These are phyloP conservation scores for Drosophila pegasa DNA, from an alignment of 2,888 invertebrate genomes.

Conservation along the genomic window DNA sequence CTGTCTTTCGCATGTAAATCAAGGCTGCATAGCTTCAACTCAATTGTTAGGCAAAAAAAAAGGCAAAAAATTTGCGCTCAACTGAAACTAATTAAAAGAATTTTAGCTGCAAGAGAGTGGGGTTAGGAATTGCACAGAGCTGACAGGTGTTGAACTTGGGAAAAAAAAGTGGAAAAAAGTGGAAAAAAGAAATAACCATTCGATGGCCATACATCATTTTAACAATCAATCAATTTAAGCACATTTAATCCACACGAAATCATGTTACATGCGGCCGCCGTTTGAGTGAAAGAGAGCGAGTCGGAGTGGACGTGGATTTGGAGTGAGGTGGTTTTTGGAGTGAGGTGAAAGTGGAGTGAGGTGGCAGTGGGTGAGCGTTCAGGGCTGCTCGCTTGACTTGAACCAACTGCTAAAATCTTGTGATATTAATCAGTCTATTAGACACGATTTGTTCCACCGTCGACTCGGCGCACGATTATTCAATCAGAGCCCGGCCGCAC, in stretches of 20 bases:
- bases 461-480: conserved; percentile 71
- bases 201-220: conserved; percentile 82
- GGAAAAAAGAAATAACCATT: conserved; percentile 24
- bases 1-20: neutral
- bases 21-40: neutral
- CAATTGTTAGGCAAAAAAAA: conserved; percentile 12
- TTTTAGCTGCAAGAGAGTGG: neutral
- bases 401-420: conserved; percentile 66
- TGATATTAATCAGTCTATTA: conserved; percentile 82
- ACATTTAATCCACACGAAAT: conserved; percentile 81
- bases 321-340: no score
- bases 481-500: conserved; percentile 65
- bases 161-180: conserved; percentile 22
- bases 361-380: conserved; percentile 36
- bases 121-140: conserved; percentile 9
- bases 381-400: conserved; percentile 58
- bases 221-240: conserved; percentile 83
- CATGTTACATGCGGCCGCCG: conserved; percentile 66
- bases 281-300: no score
- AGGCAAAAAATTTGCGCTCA: conserved; percentile 27
- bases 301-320: neutral
- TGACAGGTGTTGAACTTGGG: conserved; percentile 39
- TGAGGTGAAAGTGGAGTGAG: no score
- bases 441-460: conserved; percentile 77
- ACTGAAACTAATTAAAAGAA: conserved; percentile 11